These are phyloP conservation scores for Leistus spinibarbis DNA, from an alignment of 2,888 invertebrate genomes.

Conservation along the genomic window DNA sequence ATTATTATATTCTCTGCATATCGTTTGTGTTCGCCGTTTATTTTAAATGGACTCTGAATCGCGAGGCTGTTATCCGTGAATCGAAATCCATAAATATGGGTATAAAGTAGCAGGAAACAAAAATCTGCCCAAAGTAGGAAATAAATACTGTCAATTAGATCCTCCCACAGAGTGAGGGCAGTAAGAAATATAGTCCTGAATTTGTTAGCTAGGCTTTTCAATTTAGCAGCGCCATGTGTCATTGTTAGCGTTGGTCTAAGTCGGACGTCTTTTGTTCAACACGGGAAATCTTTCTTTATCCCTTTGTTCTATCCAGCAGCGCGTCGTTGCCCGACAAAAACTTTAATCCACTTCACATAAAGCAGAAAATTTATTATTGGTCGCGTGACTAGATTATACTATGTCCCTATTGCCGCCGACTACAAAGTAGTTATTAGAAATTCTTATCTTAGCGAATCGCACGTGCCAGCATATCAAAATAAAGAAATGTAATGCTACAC, in stretches of 20 bases:
- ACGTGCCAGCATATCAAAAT: not conserved
- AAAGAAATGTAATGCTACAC: no score
- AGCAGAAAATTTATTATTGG: conserved; percentile 12
- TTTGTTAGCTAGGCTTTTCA: not conserved
- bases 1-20: no score
- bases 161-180: no score
- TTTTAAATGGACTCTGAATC: no score
- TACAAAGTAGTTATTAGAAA: conserved; percentile 1
- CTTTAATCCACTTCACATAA: conserved; percentile 1
- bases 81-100: no score
- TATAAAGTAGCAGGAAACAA: no score
- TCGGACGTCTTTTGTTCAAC: not conserved
- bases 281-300: conserved; percentile 6
- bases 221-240: conserved; percentile 3
- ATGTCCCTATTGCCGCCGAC: not conserved
- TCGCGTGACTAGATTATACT: not conserved
- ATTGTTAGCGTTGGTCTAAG: not conserved
- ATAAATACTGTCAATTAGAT: no score
- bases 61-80: no score
- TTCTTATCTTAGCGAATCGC: not conserved
- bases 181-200: not conserved
- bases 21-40: no score
- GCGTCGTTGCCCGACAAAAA: not conserved
- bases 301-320: not conserved
- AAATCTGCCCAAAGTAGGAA: no score